Conservation (phyloP, 2,888 invertebrate species). For the Limnephilus marmoratus region DNA sequence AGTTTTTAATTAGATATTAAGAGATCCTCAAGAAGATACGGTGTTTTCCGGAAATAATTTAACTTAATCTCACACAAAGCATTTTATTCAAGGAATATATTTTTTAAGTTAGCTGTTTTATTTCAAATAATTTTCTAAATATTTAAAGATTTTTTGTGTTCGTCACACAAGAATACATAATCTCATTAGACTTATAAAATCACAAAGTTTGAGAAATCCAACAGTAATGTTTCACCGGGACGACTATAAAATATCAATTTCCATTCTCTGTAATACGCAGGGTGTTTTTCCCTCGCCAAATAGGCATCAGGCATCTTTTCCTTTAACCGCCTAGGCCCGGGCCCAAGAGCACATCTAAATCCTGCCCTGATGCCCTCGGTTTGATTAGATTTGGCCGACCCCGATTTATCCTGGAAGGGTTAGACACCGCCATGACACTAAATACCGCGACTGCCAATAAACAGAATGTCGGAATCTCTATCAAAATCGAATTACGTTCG, state of each 20-base stretch:
- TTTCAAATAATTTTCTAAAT: no score
- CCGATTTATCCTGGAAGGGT: conserved; percentile 23
- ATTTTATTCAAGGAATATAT: no score
- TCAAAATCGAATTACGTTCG: not conserved
- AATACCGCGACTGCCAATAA: conserved; percentile 33
- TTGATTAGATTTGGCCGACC: conserved; percentile 35
- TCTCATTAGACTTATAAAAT: no score
- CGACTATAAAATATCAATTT: not conserved
- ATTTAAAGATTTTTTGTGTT: no score
- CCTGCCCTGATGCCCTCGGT: not conserved
- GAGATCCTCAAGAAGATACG: no score
- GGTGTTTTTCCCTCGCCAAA: not conserved
- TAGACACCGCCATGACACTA: conserved; percentile 29
- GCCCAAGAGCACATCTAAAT: not conserved
- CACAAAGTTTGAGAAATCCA: no score
- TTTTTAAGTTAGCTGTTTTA: no score
- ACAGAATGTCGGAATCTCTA: not conserved
- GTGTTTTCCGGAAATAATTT: no score
- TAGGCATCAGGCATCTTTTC: not conserved
- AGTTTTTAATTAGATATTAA: no score
- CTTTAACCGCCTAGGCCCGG: not conserved
- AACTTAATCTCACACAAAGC: no score
- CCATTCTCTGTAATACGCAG: not conserved
- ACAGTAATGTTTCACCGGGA: no score
- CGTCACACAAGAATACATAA: no score